Conservation (phyloP, 2,888 invertebrate species). For the Caenorhabditis sp. region DNA sequence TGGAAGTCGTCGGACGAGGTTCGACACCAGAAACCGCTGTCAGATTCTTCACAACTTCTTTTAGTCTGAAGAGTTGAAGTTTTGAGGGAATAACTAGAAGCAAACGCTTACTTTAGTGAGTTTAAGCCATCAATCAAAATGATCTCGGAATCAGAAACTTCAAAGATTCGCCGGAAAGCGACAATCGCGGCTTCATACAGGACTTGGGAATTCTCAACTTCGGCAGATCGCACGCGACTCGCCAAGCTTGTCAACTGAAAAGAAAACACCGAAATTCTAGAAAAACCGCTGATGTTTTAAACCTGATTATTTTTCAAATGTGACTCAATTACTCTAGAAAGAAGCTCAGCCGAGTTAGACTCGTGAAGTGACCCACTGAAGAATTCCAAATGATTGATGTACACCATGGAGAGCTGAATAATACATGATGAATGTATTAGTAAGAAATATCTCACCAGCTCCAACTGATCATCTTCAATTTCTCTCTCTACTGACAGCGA, state of each 20-base stretch:
- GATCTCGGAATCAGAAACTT: neutral
- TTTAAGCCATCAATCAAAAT: constrained; percentile 21
- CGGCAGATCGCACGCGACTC: constrained; percentile 6
- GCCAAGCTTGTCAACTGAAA: constrained; percentile 19
- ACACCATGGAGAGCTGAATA: constrained; percentile 42
- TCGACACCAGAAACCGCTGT: neutral
- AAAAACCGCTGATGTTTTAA: too few species aligned
- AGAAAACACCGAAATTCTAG: too few species aligned
- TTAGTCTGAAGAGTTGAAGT: constrained; percentile 7
- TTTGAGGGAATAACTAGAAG: neutral
- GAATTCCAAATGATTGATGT: constrained; percentile 48
- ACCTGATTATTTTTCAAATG: constrained; percentile 29
- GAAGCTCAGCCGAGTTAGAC: neutral
- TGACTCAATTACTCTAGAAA: constrained; percentile 18
- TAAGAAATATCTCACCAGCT: too few species aligned
- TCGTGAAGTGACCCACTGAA: constrained; percentile 18
- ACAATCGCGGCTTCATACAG: constrained; percentile 13
- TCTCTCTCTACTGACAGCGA: neutral
- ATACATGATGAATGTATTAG: too few species aligned
- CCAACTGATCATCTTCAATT: constrained; percentile 26
- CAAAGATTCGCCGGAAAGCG: neutral
- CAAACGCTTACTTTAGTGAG: constrained; percentile 12
- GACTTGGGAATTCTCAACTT: neutral
- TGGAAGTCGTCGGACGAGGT: neutral
- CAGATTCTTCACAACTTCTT: constrained; percentile 37